phyloP scores from a whole-genome alignment of 2,797 vertebrate genomes.

The Tenualosa thibaudeaui region DNA sequence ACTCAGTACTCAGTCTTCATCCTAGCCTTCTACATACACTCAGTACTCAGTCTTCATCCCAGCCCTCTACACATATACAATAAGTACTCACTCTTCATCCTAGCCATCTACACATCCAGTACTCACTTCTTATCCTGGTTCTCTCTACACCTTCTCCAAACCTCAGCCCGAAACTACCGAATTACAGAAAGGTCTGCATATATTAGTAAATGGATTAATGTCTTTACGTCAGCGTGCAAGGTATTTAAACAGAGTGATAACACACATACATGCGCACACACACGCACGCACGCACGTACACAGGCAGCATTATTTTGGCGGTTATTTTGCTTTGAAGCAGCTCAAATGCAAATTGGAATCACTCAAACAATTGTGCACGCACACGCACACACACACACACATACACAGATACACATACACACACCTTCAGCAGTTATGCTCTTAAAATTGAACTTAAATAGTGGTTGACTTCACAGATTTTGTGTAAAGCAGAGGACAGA shows the following conservation, averaged over 20 bases:
- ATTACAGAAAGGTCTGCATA: slow-evolving; percentile 30
- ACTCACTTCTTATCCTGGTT: background rate
- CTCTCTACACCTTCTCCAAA: background rate
- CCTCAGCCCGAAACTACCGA: slow-evolving; percentile 35
- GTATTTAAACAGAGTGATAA: slow-evolving; percentile 29
- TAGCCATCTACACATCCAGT: background rate
- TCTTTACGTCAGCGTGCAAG: slow-evolving; percentile 14
- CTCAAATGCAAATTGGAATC: background rate
- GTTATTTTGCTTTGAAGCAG: slow-evolving; percentile 15
- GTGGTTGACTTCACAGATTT: background rate
- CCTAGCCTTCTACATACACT: too few relatives aligned
- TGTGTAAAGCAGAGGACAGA: background rate
- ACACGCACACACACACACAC: background rate
- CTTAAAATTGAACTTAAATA: background rate
- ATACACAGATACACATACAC: background rate
- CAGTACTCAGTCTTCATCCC: too few relatives aligned
- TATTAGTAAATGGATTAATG: slow-evolving; percentile 31
- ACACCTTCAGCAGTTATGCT: background rate
- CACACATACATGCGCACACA: background rate
- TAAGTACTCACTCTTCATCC: too few relatives aligned
- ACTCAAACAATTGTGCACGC: background rate
- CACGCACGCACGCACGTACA: background rate
- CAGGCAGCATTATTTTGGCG: background rate
- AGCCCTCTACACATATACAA: too few relatives aligned
- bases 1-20: too few relatives aligned